Percentiles rank a stretch among this genome's conserved stretches.
Evolutionary conservation across 92 coral and sea anemone species (phyloP).

Genomic region (Pocillopora meandrina): DNA sequence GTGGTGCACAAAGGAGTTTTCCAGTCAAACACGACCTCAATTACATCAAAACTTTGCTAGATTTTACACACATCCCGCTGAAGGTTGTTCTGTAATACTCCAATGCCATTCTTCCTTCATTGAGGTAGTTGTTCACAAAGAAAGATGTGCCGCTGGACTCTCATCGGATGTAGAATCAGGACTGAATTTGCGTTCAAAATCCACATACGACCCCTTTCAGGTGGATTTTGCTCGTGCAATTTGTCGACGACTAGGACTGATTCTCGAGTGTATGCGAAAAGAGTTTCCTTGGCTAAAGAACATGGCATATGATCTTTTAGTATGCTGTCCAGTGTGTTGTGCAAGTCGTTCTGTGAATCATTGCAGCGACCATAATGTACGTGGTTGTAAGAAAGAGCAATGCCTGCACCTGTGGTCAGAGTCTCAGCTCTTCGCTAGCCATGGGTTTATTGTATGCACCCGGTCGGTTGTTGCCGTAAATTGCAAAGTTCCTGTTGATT

Average conservation of each 20-base stretch:
- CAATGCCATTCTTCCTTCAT: background rate
- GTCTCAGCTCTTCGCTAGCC: background rate
- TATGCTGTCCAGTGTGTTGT: background rate
- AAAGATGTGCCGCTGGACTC: background rate
- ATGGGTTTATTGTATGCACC: background rate
- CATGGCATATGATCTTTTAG: background rate
- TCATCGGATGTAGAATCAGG: background rate
- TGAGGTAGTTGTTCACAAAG: background rate
- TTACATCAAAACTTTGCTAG: background rate
- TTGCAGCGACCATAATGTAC: background rate
- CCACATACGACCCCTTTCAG: background rate
- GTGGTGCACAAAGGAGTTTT: background rate
- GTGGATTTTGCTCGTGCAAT: background rate
- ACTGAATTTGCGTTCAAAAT: background rate
- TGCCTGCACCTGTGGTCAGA: background rate
- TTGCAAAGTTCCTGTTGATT: background rate
- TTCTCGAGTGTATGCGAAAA: background rate
- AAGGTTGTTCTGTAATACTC: background rate
- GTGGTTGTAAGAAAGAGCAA: background rate
- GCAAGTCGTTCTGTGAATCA: background rate
- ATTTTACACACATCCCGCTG: background rate
- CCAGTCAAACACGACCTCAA: background rate
- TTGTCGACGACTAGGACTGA: background rate
- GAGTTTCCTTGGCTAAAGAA: background rate
- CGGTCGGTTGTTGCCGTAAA: background rate